Evolutionary conservation across 1,140 invertebrate species (phyloP).

Genomic region (Charaxes varanes): DNA sequence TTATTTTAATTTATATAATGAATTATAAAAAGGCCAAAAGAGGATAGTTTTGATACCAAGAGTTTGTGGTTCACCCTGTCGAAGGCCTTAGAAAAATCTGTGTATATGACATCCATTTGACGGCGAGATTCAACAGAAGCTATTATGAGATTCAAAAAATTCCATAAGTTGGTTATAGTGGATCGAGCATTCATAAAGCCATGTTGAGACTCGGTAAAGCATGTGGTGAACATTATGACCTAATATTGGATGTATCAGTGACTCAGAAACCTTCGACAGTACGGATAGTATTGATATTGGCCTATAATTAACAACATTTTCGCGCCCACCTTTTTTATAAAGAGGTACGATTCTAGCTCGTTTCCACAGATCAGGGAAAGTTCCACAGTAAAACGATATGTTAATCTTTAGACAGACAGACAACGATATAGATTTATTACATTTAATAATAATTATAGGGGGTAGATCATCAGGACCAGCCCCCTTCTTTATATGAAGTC

Average conservation of each 20-base stretch:
- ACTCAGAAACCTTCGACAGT: constrained; percentile 15
- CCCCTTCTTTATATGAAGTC: too few species aligned
- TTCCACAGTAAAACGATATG: neutral
- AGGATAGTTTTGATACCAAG: neutral
- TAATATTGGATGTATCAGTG: constrained; percentile 5
- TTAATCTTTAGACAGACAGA: neutral
- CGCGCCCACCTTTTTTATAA: constrained; percentile 4
- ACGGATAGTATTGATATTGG: constrained; percentile 16
- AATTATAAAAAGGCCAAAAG: too few species aligned
- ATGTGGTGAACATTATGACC: neutral
- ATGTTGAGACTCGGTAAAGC: constrained; percentile 8
- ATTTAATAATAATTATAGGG: neutral
- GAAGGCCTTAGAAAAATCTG: neutral
- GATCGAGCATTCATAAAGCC: constrained; percentile 8
- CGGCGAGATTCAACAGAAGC: constrained; percentile 3
- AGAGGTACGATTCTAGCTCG: constrained; percentile 5
- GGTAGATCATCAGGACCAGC: neutral
- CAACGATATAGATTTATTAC: neutral
- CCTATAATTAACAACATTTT: constrained; percentile 9
- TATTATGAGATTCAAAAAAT: neutral
- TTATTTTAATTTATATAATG: too few species aligned
- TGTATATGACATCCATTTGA: constrained; percentile 1
- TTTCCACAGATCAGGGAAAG: constrained; percentile 1
- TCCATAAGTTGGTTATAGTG: constrained; percentile 6
- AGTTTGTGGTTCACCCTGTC: neutral